Conservation (phyloP, 1,140 invertebrate species). For the Oscheius sp. region DNA sequence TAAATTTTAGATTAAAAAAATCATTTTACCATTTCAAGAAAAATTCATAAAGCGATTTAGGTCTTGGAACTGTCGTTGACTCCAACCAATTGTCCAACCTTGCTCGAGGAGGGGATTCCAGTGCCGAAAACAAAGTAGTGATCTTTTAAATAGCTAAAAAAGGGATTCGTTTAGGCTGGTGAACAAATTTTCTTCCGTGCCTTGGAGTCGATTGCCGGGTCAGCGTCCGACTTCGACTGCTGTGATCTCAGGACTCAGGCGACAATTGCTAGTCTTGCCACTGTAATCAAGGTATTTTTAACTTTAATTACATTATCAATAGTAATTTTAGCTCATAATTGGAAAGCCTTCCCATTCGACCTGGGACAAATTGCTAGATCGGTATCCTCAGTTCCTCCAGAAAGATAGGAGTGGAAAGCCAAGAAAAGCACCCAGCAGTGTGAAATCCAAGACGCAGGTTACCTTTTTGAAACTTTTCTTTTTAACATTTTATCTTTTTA, state of each 20-base stretch:
- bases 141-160: constrained; percentile 2
- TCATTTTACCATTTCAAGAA: too few relatives aligned
- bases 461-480: neutral
- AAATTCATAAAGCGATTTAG: constrained; percentile 64
- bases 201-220: constrained; percentile 42
- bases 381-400: constrained; percentile 58
- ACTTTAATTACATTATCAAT: neutral
- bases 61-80: constrained; percentile 83
- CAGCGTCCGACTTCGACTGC: constrained; percentile 50
- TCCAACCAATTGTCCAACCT: constrained; percentile 73
- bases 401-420: constrained; percentile 36
- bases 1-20: too few relatives aligned
- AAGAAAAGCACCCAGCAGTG: constrained; percentile 21
- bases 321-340: constrained; percentile 48
- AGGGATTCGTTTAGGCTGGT: constrained; percentile 35
- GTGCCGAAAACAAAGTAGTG: constrained; percentile 73
- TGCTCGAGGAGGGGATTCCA: constrained; percentile 77
- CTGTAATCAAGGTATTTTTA: constrained; percentile 54
- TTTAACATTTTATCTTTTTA: constrained; percentile 55
- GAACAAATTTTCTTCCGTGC: constrained; percentile 52
- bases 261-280: constrained; percentile 53
- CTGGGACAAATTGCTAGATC: constrained; percentile 59
- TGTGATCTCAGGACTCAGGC: constrained; percentile 50
- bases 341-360: constrained; percentile 34
- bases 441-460: constrained; percentile 29